Evolutionary conservation across 2,888 invertebrate species (phyloP), one percentile per base, ranked within the genome.

Genomic region (Polylopha cassiicola): DNA sequence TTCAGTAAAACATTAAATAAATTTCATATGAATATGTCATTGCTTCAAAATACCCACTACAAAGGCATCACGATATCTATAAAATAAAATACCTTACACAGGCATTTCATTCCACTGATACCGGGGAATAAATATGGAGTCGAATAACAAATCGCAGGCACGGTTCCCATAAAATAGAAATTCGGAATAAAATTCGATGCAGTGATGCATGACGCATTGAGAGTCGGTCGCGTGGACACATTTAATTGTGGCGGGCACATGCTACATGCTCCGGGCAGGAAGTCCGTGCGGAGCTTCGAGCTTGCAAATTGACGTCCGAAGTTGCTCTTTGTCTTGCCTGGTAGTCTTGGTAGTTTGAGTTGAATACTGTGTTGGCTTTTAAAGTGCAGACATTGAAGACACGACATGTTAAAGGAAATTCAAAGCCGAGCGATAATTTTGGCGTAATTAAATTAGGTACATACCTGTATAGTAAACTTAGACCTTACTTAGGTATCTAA

Each of bases 231-330:
- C 54, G 71, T 71, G 82, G 70, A 71, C 65, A 73, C 71, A 79
- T 84, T 84, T 84, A 84, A 84, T 84, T 84, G 84, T 69, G 70
- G 70, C 58, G 51, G 50, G 37, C 24, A 18, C 16, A 27, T 26
- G 18, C 26, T 13, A 24, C 24, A 22, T 4, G 20, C 15, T 13
- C 7, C 26, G 47, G 39, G 36, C 26, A 45, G 50, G 56, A 36
- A 26, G 41, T 30, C 30, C 41, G 33, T 13, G 26, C 11, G n/a
- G n/a, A n/a, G 14, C 24, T 9, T 5, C 15, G 15, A 9, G 11
- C 18, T 33, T 22, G 36, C 30, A 41, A 41, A 41, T 41, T 41
- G 41, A 34, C 41, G 15, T n/a, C n/a, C n/a, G 22, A 28, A 39
- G 17, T 36, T 9, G 20, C 29, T 26, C 33, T 36, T 16, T 15